These are phyloP conservation scores for Glossosoma conforme DNA, from an alignment of 1,140 invertebrate genomes.

Conservation along the genomic window DNA sequence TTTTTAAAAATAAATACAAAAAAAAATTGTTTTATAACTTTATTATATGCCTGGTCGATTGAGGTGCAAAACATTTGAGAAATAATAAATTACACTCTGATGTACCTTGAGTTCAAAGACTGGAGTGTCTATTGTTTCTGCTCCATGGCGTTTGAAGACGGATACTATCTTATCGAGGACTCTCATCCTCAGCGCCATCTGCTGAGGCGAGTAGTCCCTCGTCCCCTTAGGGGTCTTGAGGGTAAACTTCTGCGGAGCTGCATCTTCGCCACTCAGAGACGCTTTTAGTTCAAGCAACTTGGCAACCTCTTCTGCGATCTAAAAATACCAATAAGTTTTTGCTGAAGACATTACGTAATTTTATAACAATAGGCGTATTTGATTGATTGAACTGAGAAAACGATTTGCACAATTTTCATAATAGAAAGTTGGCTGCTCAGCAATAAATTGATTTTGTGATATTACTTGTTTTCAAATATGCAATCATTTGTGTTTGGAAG, in stretches of 20 bases:
- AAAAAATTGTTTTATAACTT: neutral
- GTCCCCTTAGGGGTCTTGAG: slow-evolving; percentile 96
- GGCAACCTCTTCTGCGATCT: slow-evolving; percentile 77
- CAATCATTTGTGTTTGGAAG: no score
- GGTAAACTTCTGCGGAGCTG: slow-evolving; percentile 65
- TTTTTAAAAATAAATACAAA: neutral
- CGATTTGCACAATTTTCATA: no score
- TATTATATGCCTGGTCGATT: no score
- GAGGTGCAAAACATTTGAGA: neutral
- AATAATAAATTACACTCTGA: no score
- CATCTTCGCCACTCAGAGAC: slow-evolving; percentile 56
- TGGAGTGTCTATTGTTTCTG: slow-evolving; percentile 97
- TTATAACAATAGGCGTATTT: neutral
- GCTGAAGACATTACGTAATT: neutral
- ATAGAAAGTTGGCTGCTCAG: no score
- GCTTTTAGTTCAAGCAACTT: slow-evolving; percentile 78
- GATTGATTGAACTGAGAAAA: neutral
- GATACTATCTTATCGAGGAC: slow-evolving; percentile 85
- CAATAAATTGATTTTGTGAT: no score
- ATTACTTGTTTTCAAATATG: no score
- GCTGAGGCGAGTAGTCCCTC: slow-evolving; percentile 87
- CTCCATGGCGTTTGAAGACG: slow-evolving; percentile 97
- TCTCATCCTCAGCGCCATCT: slow-evolving; percentile 88
- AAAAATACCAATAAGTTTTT: slow-evolving; percentile 31
- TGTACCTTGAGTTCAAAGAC: slow-evolving; percentile 96